Conservation (phyloP, 2,888 invertebrate species). For the Drosophila rubida region DNA sequence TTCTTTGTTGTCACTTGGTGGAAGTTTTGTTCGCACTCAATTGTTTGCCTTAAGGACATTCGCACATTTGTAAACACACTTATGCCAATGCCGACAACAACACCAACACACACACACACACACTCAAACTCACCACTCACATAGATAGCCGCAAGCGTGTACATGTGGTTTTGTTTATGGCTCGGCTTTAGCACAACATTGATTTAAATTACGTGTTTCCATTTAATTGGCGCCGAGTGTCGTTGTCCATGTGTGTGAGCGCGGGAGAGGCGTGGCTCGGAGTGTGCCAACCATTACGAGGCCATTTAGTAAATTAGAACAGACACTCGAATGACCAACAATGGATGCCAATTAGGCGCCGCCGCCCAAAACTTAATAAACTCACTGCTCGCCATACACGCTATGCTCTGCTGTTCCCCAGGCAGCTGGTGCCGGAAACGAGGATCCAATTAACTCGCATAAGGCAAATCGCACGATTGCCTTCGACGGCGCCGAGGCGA, state of each 20-base stretch:
- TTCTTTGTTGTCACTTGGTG: constrained; percentile 70
- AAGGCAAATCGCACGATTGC: constrained; percentile 64
- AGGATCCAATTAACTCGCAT: constrained; percentile 74
- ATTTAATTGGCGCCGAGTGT: constrained; percentile 78
- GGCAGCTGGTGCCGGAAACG: constrained; percentile 78
- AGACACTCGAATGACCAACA: constrained; percentile 64
- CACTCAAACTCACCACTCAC: constrained; percentile 1
- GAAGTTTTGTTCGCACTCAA: constrained; percentile 83
- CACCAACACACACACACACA: constrained; percentile 19
- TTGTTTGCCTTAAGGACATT: constrained; percentile 81
- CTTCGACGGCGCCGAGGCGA: constrained; percentile 81
- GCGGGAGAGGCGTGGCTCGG: constrained; percentile 39
- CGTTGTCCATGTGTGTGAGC: constrained; percentile 51
- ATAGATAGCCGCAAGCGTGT: constrained; percentile 66
- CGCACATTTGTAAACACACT: constrained; percentile 77
- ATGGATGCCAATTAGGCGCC: constrained; percentile 58
- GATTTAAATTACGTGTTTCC: constrained; percentile 80
- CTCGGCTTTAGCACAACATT: constrained; percentile 75
- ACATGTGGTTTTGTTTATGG: constrained; percentile 77
- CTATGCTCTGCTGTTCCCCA: constrained; percentile 36
- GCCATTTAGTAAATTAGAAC: constrained; percentile 74
- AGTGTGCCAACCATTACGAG: constrained; percentile 49
- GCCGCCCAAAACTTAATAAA: constrained; percentile 53
- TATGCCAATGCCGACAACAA: constrained; percentile 33
- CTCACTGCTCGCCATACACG: constrained; percentile 9